phyloP scores from a whole-genome alignment of 1,140 invertebrate genomes.

The Stegodyphus mimosarum region DNA sequence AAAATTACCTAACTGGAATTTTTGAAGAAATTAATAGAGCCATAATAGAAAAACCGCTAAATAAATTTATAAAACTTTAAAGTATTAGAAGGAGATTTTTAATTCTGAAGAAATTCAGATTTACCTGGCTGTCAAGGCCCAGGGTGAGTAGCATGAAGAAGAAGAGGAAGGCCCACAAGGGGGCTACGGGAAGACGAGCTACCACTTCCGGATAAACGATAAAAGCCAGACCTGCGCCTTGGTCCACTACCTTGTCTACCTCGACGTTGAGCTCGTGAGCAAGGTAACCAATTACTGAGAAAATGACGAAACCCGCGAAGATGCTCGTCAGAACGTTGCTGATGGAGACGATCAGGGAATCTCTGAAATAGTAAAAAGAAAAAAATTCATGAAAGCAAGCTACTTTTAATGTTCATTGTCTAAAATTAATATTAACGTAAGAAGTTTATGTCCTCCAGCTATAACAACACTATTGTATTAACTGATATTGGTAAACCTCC shows the following conservation, averaged over 20 bases:
- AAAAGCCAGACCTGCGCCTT: conserved; percentile 84
- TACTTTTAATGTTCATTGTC: too few species aligned
- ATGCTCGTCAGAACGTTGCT: conserved; percentile 82
- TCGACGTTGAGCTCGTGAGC: conserved; percentile 79
- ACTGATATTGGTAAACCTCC: too few species aligned
- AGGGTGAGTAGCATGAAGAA: conserved; percentile 85
- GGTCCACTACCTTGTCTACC: conserved; percentile 79
- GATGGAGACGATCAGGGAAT: conserved; percentile 80
- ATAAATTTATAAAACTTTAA: too few species aligned
- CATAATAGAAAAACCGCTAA: too few species aligned
- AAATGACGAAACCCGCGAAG: conserved; percentile 82
- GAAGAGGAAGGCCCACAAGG: conserved; percentile 86
- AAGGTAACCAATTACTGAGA: conserved; percentile 82
- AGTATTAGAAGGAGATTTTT: too few species aligned
- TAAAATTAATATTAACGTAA: too few species aligned
- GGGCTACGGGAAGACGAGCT: conserved; percentile 80
- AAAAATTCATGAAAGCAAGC: not conserved
- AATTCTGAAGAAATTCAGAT: not conserved
- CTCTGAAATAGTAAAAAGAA: conserved; percentile 67
- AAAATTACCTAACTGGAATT: too few species aligned
- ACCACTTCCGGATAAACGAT: conserved; percentile 89
- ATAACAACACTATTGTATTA: too few species aligned
- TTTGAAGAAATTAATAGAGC: too few species aligned
- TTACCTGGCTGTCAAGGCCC: conserved; percentile 80
- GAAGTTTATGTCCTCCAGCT: too few species aligned